These are phyloP conservation scores for Daboia siamensis DNA, from an alignment of 2,113 vertebrate genomes.

Conservation along the genomic window DNA sequence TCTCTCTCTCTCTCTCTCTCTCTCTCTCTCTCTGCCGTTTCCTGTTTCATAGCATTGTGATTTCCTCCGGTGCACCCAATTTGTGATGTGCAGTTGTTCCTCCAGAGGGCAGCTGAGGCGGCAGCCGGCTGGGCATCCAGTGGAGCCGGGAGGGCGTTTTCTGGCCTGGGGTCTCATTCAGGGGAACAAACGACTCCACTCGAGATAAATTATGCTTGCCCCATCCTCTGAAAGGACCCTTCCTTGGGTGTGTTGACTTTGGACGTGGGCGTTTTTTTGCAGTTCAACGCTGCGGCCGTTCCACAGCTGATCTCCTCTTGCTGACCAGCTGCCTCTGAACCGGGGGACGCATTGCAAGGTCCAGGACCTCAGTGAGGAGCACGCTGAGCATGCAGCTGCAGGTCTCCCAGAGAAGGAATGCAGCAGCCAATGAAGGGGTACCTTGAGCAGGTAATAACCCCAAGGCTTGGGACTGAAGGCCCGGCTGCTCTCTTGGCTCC, in stretches of 20 bases:
- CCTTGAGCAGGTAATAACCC: neutral
- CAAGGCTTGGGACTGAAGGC: neutral
- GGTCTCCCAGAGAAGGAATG: accelerated
- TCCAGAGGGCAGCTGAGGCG: constrained; percentile 51
- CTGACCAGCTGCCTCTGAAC: neutral
- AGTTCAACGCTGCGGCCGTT: neutral
- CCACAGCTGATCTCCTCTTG: neutral
- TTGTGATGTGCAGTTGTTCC: neutral
- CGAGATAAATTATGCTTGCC: neutral
- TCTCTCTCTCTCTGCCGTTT: too few relatives aligned
- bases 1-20: too few relatives aligned
- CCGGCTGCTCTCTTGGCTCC: neutral
- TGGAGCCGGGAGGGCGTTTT: too few relatives aligned
- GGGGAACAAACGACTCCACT: too few relatives aligned
- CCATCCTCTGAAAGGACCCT: neutral
- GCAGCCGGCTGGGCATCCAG: neutral
- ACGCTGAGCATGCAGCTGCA: neutral
- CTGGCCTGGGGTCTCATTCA: neutral
- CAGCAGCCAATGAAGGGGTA: neutral
- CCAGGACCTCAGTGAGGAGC: neutral
- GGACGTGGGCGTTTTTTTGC: neutral
- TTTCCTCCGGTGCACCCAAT: too few relatives aligned
- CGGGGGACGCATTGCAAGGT: neutral
- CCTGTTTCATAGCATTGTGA: too few relatives aligned
- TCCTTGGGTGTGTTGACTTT: neutral